These are phyloP conservation scores for Capromys pilorides DNA, from an alignment of 2,797 vertebrate species.

Conservation along the genomic window DNA sequence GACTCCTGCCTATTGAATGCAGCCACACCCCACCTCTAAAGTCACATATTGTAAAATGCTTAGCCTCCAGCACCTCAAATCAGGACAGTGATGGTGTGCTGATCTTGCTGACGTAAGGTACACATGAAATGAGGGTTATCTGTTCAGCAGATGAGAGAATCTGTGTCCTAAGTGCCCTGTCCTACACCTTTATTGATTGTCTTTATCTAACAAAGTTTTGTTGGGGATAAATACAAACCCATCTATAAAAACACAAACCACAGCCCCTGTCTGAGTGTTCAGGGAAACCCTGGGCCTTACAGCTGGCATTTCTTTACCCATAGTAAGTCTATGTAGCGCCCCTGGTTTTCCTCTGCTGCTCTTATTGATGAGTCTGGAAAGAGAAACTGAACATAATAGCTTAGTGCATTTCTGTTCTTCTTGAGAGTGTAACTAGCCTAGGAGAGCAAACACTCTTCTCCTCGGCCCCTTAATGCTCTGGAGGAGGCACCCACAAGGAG, in stretches of 20 bases:
- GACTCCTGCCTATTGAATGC: not conserved
- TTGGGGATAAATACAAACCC: not conserved
- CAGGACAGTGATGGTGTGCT: not conserved
- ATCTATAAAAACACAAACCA: not conserved
- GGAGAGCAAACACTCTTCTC: not conserved
- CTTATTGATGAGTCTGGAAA: not conserved
- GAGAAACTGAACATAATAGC: not conserved
- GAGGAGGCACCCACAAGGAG: not conserved
- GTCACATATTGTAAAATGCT: not conserved
- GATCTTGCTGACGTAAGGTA: not conserved
- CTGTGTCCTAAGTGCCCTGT: not conserved
- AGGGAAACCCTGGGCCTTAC: not conserved
- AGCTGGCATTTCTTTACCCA: not conserved
- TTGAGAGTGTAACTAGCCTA: not conserved
- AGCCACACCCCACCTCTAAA: not conserved
- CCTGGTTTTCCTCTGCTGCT: not conserved
- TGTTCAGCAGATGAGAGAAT: constrained; percentile 3
- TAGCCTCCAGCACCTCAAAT: not conserved
- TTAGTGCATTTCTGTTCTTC: not conserved
- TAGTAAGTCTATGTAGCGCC: too few relatives aligned
- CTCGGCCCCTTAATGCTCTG: not conserved
- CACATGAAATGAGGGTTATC: not conserved
- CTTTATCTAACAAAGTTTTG: not conserved
- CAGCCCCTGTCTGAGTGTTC: fast-evolving
- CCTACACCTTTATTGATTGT: not conserved